Conservation (phyloP, 1,140 invertebrate genomes). For the Aphaenogaster ashmeadi region DNA sequence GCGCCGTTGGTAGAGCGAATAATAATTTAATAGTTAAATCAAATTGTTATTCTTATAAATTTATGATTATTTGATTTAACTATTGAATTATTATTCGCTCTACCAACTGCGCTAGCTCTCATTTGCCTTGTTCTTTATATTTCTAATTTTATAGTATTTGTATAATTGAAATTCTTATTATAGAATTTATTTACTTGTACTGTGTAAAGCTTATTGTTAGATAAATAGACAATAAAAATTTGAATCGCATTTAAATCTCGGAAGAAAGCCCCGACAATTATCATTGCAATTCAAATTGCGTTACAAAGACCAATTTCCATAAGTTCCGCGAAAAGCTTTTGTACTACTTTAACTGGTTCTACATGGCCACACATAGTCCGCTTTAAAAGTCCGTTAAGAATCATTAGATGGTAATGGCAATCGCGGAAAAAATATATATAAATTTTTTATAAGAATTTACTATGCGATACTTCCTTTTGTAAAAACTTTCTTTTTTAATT, state of each 20-base stretch:
- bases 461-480: background rate
- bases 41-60: no score
- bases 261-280: conserved; percentile 39
- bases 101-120: no score
- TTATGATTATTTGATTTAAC: no score
- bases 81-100: no score
- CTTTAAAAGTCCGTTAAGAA: conserved; percentile 7
- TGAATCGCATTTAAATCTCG: conserved; percentile 16
- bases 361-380: conserved; percentile 1
- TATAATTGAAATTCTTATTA: background rate
- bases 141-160: background rate
- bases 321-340: conserved; percentile 36
- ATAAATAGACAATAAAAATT: conserved; percentile 49
- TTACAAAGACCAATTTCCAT: conserved; percentile 45
- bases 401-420: background rate
- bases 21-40: no score
- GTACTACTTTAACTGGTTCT: conserved; percentile 18
- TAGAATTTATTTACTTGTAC: conserved; percentile 24
- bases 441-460: background rate
- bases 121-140: no score
- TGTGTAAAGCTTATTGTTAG: conserved; percentile 3
- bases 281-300: conserved; percentile 55
- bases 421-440: background rate
- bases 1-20: no score
- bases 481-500: background rate